These are phyloP conservation scores for Pantherophis alleghaniensis DNA, from an alignment of 2,797 vertebrate species.

Conservation along the genomic window DNA sequence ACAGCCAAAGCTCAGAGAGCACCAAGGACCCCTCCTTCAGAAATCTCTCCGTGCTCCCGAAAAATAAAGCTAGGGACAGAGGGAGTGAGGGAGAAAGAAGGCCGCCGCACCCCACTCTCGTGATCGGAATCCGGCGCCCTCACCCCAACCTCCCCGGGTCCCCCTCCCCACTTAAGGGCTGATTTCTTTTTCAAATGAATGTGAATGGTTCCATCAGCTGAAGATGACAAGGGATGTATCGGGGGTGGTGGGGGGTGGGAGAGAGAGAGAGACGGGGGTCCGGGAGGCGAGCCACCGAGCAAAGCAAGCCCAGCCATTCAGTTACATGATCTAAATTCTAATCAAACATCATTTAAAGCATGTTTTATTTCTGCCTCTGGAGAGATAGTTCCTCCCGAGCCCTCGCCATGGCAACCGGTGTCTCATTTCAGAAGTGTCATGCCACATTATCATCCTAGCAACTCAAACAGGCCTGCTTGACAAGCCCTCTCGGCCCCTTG, in stretches of 20 bases:
- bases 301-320: slow-evolving; percentile 80
- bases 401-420: slow-evolving; percentile 95
- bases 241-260: background rate
- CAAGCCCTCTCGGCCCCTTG: slow-evolving; percentile 90
- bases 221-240: slow-evolving; percentile 38
- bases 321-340: slow-evolving; percentile 98
- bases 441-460: slow-evolving; percentile 95
- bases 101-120: background rate
- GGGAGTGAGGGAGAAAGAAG: background rate
- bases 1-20: background rate
- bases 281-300: background rate
- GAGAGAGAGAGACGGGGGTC: background rate
- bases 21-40: background rate
- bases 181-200: slow-evolving; percentile 33
- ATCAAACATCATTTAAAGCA: slow-evolving; percentile 99
- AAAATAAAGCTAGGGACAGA: background rate
- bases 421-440: slow-evolving; percentile 99
- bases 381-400: slow-evolving; percentile 89
- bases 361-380: slow-evolving; percentile 98
- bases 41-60: background rate
- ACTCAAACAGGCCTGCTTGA: slow-evolving; percentile 91
- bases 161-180: background rate
- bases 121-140: slow-evolving; percentile 30
- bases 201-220: slow-evolving; percentile 57
- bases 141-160: background rate